Percentiles rank a stretch among this genome's conserved stretches.
phyloP scores from a whole-genome alignment of 2,888 invertebrate genomes.

The Julus scandinavius region DNA sequence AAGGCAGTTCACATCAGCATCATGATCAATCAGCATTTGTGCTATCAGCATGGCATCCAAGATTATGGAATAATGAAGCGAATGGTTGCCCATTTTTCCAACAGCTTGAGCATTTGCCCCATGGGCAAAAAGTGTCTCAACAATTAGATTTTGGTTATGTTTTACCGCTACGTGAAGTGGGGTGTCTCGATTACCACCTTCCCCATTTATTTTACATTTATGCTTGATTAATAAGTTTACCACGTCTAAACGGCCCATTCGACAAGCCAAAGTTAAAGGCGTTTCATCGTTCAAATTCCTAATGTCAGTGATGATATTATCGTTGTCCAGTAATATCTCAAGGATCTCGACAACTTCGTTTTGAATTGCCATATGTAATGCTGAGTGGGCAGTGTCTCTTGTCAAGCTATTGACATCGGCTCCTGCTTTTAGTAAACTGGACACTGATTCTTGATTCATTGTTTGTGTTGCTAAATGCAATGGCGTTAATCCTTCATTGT shows the following conservation, averaged over 20 bases:
- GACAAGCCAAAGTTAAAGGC: background rate
- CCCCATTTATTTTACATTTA: background rate
- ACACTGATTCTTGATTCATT: background rate
- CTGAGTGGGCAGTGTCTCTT: background rate
- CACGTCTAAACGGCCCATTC: background rate
- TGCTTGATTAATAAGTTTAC: background rate
- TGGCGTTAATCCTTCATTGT: background rate
- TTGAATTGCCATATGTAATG: background rate
- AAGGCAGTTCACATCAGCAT: constrained; percentile 73
- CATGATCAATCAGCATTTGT: constrained; percentile 63
- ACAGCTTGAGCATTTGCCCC: background rate
- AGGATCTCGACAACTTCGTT: background rate
- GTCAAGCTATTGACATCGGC: background rate
- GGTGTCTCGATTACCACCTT: background rate
- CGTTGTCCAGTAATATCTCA: background rate
- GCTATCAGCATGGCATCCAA: background rate
- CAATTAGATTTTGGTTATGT: background rate
- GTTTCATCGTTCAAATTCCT: background rate
- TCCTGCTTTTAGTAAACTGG: background rate
- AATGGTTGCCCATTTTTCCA: background rate
- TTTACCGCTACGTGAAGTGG: background rate
- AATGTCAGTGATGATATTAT: background rate
- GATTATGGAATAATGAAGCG: background rate
- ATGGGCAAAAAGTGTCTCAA: background rate
- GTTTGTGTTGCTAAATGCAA: background rate